These are phyloP conservation scores for Panurus biarmicus DNA, from an alignment of 2,113 vertebrate genomes.

Conservation along the genomic window DNA sequence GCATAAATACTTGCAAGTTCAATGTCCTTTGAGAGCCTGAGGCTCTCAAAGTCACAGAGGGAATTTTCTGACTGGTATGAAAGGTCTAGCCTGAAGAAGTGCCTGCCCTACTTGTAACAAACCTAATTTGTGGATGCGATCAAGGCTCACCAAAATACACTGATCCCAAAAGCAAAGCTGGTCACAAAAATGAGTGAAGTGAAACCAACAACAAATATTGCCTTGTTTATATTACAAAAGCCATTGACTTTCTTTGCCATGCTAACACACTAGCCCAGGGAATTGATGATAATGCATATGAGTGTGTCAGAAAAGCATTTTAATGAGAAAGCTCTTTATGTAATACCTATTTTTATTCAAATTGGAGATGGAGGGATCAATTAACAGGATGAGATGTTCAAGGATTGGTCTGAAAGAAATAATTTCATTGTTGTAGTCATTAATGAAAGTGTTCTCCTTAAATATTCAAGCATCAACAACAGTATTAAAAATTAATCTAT, in stretches of 20 bases:
- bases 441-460: slow-evolving; percentile 3
- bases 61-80: background rate
- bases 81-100: no score
- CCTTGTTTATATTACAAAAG: background rate
- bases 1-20: background rate
- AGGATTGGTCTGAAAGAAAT: slow-evolving; percentile 25
- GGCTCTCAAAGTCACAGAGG: background rate
- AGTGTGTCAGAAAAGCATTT: background rate
- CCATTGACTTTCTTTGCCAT: background rate
- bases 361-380: background rate
- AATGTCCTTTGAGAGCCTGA: background rate
- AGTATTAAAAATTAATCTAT: slow-evolving; percentile 6
- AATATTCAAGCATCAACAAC: background rate
- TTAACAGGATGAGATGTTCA: background rate
- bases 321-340: slow-evolving; percentile 1
- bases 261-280: background rate
- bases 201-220: background rate
- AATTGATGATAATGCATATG: background rate
- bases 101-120: background rate
- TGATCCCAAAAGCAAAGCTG: background rate
- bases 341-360: slow-evolving; percentile 37
- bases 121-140: background rate
- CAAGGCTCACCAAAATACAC: background rate
- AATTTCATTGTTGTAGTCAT: background rate
- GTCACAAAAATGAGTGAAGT: background rate